Evolutionary conservation across 2,113 vertebrate genomes (phyloP).

Genomic region (Myotis lucifugus): DNA sequence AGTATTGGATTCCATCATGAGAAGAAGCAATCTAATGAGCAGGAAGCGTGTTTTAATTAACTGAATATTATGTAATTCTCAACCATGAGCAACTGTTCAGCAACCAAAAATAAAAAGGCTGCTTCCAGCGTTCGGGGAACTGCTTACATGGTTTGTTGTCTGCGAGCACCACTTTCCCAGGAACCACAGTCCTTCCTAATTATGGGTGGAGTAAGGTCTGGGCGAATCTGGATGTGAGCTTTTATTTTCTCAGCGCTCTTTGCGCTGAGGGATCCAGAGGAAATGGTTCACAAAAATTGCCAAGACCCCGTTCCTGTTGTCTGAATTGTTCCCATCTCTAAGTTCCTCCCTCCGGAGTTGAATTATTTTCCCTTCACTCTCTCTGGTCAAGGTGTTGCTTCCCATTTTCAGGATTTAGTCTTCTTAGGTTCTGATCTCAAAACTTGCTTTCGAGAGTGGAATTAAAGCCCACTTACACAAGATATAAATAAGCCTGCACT

Average conservation of each 20-base stretch:
- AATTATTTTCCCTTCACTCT: background rate
- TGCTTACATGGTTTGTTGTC: background rate
- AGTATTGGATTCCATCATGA: background rate
- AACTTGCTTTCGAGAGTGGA: background rate
- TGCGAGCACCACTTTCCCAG: background rate
- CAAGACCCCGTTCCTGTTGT: background rate
- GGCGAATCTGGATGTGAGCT: background rate
- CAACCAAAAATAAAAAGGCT: background rate
- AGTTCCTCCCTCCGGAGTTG: background rate
- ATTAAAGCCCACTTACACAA: background rate
- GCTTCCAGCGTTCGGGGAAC: background rate
- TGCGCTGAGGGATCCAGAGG: background rate
- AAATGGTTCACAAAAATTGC: background rate
- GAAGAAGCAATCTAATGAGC: background rate
- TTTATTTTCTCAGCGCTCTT: background rate
- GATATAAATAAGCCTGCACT: background rate
- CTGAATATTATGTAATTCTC: background rate
- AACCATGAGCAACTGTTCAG: background rate
- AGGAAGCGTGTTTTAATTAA: conserved; percentile 19
- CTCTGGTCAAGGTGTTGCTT: background rate
- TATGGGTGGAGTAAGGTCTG: background rate
- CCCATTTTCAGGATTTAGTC: background rate
- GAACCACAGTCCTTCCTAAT: background rate
- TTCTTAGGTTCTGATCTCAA: conserved; percentile 1
- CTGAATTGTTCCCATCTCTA: background rate